Percentiles rank a stretch among this genome's conserved stretches.
Evolutionary conservation across 2,888 invertebrate genomes (phyloP).

Genomic region (Pheosia gnoma): DNA sequence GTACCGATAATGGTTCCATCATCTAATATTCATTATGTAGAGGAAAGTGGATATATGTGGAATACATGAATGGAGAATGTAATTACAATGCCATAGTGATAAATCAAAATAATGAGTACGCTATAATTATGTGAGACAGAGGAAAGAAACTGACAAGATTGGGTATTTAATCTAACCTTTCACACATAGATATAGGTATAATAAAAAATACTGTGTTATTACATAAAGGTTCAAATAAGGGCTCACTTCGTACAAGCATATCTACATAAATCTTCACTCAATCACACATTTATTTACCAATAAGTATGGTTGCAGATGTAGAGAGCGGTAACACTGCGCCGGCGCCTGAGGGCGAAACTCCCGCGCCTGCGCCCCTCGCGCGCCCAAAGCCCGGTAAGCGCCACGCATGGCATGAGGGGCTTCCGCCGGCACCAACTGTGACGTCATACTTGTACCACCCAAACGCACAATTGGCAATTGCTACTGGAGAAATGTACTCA

Average conservation of each 20-base stretch:
- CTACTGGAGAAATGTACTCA: neutral
- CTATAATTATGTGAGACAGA: neutral
- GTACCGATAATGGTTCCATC: no score
- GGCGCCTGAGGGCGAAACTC: slow-evolving; percentile 44
- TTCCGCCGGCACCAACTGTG: slow-evolving; percentile 22
- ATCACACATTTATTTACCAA: slow-evolving; percentile 11
- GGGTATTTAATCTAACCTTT: no score
- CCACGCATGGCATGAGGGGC: slow-evolving; percentile 50
- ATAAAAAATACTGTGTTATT: no score
- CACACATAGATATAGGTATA: no score
- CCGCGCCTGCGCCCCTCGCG: slow-evolving; percentile 32
- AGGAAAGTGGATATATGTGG: neutral
- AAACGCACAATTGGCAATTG: neutral
- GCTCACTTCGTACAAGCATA: no score
- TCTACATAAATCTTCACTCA: no score
- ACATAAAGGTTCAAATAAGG: no score
- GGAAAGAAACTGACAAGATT: no score
- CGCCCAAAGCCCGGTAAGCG: slow-evolving; percentile 58
- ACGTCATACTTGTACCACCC: slow-evolving; percentile 10
- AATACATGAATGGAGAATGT: neutral
- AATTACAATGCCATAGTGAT: neutral
- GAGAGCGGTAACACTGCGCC: slow-evolving; percentile 54
- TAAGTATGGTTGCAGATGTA: slow-evolving; percentile 68
- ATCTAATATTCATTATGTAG: neutral
- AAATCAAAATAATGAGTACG: neutral